Percentiles rank a stretch among this genome's conserved stretches.
Conservation (phyloP, 2,797 vertebrate genomes). For the Falco cherrug region DNA sequence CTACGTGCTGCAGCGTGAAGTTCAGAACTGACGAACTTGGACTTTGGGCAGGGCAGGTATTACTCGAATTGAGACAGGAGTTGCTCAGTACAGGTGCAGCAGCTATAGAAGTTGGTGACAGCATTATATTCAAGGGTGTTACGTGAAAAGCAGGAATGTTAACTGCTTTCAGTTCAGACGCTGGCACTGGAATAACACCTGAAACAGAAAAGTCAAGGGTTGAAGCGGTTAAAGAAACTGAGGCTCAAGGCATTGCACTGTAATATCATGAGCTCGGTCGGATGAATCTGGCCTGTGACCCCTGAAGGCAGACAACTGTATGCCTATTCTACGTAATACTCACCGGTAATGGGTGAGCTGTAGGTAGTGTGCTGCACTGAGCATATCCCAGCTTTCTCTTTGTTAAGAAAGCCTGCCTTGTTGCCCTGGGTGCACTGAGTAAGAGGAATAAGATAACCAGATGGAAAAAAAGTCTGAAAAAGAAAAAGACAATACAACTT, state of each 20-base stretch:
- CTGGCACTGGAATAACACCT: slow-evolving; percentile 77
- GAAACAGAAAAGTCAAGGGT: slow-evolving; percentile 15
- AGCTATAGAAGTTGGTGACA: slow-evolving; percentile 75
- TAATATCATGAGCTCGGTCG: neutral
- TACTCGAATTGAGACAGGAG: slow-evolving; percentile 56
- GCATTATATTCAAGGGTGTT: slow-evolving; percentile 78
- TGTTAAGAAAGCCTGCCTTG: slow-evolving; percentile 67
- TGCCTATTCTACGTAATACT: neutral
- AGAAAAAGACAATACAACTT: slow-evolving; percentile 9
- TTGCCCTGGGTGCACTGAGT: slow-evolving; percentile 81
- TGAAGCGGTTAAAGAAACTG: neutral
- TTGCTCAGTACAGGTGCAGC: slow-evolving; percentile 73
- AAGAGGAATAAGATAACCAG: slow-evolving; percentile 92
- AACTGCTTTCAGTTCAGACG: slow-evolving; percentile 72
- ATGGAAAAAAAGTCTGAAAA: slow-evolving; percentile 85
- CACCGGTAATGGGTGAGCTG: slow-evolving; percentile 87
- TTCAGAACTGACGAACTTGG: slow-evolving; percentile 89
- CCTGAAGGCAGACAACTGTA: neutral
- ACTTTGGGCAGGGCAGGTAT: slow-evolving; percentile 69
- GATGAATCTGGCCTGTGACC: rapidly evolving
- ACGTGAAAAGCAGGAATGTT: slow-evolving; percentile 78
- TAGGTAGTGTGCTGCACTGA: slow-evolving; percentile 82
- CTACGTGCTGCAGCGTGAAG: slow-evolving; percentile 91
- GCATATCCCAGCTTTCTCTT: slow-evolving; percentile 72
- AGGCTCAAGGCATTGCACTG: rapidly evolving